Percentiles rank a stretch among this genome's conserved stretches.
Conservation (phyloP, 2,113 vertebrate genomes). For the Rattus rattus region DNA sequence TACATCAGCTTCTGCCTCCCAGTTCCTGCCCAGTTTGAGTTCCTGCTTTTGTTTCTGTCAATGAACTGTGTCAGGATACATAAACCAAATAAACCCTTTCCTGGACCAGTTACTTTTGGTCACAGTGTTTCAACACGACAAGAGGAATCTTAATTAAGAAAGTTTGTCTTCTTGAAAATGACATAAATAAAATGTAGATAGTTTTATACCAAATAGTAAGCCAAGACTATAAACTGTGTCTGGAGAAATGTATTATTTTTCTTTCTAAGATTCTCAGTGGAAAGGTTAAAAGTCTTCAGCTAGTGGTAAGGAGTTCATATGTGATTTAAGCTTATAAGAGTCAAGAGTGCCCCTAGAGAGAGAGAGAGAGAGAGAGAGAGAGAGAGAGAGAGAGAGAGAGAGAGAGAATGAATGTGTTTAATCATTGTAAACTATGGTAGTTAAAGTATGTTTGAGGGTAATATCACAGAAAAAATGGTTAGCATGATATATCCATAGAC, state of each 20-base stretch:
- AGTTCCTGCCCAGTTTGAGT: not conserved
- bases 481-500: not conserved
- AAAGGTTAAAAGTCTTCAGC: not conserved
- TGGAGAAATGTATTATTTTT: slow-evolving; percentile 8
- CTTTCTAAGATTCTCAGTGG: not conserved
- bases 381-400: too few species aligned
- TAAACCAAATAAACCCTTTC: not conserved
- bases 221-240: not conserved
- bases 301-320: not conserved
- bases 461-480: not conserved
- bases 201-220: slow-evolving; percentile 38
- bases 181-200: slow-evolving; percentile 26
- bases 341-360: too few species aligned
- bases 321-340: not conserved
- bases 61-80: not conserved
- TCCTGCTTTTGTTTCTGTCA: not conserved
- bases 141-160: not conserved
- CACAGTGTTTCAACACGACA: not conserved
- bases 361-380: too few species aligned
- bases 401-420: not conserved
- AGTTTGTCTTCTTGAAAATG: not conserved
- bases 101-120: not conserved
- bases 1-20: not conserved
- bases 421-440: not conserved
- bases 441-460: not conserved